phyloP scores from a whole-genome alignment of 2,113 vertebrate species.

The Lutjanus erythropterus region DNA sequence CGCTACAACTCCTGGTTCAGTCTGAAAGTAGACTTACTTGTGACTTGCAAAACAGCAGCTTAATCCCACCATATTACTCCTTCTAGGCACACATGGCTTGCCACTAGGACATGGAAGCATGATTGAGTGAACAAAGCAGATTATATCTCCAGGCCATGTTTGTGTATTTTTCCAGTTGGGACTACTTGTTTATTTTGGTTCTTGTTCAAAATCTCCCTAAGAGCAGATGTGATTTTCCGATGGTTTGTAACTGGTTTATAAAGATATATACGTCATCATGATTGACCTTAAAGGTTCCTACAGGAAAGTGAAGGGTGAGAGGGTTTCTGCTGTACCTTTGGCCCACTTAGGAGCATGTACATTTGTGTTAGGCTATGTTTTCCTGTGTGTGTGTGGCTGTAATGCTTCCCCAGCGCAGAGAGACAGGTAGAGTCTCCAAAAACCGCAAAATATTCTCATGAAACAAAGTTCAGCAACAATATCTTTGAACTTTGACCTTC shows the following conservation, averaged over 20 bases:
- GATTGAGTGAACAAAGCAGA: slow-evolving; percentile 48
- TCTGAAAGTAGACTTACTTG: too few relatives aligned
- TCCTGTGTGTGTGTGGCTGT: slow-evolving; percentile 8
- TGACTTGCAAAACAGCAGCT: too few relatives aligned
- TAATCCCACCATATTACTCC: too few relatives aligned
- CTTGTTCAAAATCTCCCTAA: slow-evolving; percentile 20
- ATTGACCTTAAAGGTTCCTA: slow-evolving; percentile 42
- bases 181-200: slow-evolving; percentile 58
- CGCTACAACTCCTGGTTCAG: too few relatives aligned
- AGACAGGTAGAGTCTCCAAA: slow-evolving; percentile 27
- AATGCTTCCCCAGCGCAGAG: slow-evolving; percentile 17
- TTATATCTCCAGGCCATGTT: slow-evolving; percentile 48
- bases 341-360: slow-evolving; percentile 25
- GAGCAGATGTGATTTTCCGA: slow-evolving; percentile 44
- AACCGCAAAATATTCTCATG: slow-evolving; percentile 32
- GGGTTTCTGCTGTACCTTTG: slow-evolving; percentile 44
- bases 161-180: slow-evolving; percentile 50
- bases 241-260: slow-evolving; percentile 38
- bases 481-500: slow-evolving; percentile 54
- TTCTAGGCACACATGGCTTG: not conserved
- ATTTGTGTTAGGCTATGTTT: slow-evolving; percentile 36
- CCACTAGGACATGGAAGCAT: slow-evolving; percentile 39
- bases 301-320: slow-evolving; percentile 48
- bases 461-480: slow-evolving; percentile 43
- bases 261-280: slow-evolving; percentile 25